Evolutionary conservation across 2,113 vertebrate species (phyloP).

Genomic region (Taxidea taxus): DNA sequence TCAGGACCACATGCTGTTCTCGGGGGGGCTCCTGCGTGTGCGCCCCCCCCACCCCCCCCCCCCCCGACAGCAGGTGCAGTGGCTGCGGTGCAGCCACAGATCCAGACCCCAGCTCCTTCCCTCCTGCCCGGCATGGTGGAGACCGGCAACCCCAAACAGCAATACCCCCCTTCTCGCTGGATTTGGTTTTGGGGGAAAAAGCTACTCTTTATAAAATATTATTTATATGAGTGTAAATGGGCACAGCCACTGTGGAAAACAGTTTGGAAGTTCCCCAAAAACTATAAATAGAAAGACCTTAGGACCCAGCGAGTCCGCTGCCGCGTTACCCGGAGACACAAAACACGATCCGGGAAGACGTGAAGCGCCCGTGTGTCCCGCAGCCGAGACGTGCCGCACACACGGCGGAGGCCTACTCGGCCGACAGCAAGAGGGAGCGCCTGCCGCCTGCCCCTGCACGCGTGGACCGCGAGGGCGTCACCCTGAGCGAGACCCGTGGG

Average conservation of each 20-base stretch:
- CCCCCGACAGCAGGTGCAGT: fast-evolving
- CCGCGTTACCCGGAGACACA: background rate
- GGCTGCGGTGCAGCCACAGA: background rate
- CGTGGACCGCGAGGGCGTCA: fast-evolving
- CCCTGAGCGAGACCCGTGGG: fast-evolving
- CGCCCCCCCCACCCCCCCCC: background rate
- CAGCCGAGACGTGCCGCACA: background rate
- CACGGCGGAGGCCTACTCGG: background rate
- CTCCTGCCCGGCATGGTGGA: fast-evolving
- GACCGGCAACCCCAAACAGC: background rate
- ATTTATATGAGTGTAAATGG: background rate
- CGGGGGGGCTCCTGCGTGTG: background rate
- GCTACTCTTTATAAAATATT: background rate
- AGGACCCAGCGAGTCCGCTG: background rate
- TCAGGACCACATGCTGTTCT: background rate
- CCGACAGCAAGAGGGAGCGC: background rate
- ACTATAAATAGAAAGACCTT: background rate
- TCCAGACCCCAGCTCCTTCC: background rate
- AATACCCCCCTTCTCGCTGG: background rate
- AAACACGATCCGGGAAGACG: background rate
- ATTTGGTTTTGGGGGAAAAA: background rate
- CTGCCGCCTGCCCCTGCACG: fast-evolving
- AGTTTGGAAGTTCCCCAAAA: background rate
- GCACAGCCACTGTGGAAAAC: background rate
- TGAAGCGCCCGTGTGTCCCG: too few species aligned